Percentiles rank a stretch among this genome's conserved stretches.
Evolutionary conservation across 2,888 invertebrate genomes (phyloP).

Genomic region (Andrena bucephala): DNA sequence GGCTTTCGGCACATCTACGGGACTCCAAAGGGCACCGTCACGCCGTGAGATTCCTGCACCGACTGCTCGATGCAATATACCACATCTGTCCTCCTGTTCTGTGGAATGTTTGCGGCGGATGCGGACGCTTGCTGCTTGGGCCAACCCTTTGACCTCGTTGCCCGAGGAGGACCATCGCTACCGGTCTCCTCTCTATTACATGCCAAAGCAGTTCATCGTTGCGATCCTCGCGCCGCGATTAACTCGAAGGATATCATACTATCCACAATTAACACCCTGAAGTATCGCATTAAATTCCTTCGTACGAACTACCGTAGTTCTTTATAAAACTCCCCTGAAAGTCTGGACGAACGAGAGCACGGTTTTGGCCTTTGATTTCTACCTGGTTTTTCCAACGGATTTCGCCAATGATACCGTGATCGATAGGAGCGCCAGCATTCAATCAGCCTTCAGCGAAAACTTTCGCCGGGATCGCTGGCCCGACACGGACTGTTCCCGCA

Average conservation of each 20-base stretch:
- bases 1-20: constrained; percentile 75
- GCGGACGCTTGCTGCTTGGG: constrained; percentile 57
- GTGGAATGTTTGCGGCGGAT: constrained; percentile 76
- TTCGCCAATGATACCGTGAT: neutral
- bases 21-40: constrained; percentile 71
- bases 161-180: constrained; percentile 28
- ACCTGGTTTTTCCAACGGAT: neutral
- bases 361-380: constrained; percentile 10
- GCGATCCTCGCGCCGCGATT: neutral
- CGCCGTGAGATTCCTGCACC: constrained; percentile 67
- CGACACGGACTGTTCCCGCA: neutral
- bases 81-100: constrained; percentile 72
- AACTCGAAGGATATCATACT: neutral
- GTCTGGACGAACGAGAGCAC: neutral
- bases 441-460: constrained; percentile 6
- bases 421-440: constrained; percentile 1
- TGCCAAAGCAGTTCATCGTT: constrained; percentile 8
- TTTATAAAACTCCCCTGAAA: neutral
- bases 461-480: neutral
- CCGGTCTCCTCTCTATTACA: constrained; percentile 15
- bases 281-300: neutral
- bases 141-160: constrained; percentile 57
- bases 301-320: neutral
- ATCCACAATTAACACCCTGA: neutral
- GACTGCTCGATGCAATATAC: constrained; percentile 71